These are phyloP conservation scores for Pomacea canaliculata DNA, from an alignment of 2,888 invertebrate species.

Conservation along the genomic window DNA sequence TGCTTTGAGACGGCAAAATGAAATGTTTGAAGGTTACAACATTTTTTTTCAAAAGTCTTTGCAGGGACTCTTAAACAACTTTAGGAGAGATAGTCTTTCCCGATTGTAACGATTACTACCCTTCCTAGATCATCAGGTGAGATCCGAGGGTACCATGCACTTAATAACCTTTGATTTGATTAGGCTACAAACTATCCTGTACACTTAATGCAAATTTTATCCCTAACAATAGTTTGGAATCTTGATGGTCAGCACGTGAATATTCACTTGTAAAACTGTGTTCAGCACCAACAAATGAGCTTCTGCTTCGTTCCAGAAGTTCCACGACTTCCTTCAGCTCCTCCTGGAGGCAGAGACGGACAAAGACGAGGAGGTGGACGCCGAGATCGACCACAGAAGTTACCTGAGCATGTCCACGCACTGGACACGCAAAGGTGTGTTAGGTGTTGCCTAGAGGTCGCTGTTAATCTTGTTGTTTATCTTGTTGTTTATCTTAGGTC, in stretches of 20 bases:
- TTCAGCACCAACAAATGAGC: neutral
- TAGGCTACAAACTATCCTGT: neutral
- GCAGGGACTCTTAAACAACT: too few relatives aligned
- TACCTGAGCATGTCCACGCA: neutral
- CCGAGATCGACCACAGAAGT: neutral
- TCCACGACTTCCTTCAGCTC: neutral
- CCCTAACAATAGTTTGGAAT: neutral
- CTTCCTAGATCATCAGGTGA: too few relatives aligned
- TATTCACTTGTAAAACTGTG: neutral
- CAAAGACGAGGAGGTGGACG: neutral
- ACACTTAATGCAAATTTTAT: neutral
- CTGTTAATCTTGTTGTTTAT: too few relatives aligned
- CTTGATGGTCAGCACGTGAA: neutral
- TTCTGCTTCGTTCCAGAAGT: neutral
- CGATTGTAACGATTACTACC: too few relatives aligned
- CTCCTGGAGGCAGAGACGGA: neutral
- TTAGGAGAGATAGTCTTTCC: too few relatives aligned
- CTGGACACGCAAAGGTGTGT: neutral
- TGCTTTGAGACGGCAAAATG: too few relatives aligned
- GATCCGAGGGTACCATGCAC: too few relatives aligned
- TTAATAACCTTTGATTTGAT: neutral
- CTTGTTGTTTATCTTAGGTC: too few relatives aligned
- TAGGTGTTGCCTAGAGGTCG: too few relatives aligned
- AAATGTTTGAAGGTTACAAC: too few relatives aligned
- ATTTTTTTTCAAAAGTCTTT: too few relatives aligned